Evolutionary conservation across 1,140 invertebrate species (phyloP).

Genomic region (Cyphomyrmex costatus): DNA sequence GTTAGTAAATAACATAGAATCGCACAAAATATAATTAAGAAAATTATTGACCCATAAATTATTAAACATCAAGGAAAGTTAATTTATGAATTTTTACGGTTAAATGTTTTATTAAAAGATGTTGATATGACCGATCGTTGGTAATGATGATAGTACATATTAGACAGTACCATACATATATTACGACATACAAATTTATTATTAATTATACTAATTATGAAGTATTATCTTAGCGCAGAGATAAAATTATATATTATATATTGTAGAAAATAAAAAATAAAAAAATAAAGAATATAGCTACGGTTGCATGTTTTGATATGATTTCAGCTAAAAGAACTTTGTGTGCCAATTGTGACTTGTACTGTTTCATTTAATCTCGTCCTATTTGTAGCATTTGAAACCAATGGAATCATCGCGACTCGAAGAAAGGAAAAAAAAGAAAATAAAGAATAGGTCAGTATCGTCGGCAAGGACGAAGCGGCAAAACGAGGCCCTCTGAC

Average conservation of each 20-base stretch:
- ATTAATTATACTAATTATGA: neutral
- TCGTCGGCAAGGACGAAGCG: neutral
- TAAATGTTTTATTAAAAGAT: neutral
- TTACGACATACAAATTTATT: neutral
- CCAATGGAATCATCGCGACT: neutral
- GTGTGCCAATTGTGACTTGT: neutral
- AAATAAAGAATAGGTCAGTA: neutral
- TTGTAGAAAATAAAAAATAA: neutral
- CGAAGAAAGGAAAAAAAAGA: neutral
- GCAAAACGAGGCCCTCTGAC: constrained; percentile 8
- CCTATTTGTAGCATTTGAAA: neutral
- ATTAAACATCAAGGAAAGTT: neutral
- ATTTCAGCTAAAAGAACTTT: neutral
- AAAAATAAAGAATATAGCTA: neutral
- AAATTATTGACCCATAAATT: neutral
- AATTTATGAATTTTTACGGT: neutral
- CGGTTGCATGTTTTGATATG: neutral
- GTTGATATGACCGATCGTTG: constrained; percentile 6
- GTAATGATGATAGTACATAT: neutral
- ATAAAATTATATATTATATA: neutral
- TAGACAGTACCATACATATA: too few relatives aligned
- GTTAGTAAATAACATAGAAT: neutral
- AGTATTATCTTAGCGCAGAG: neutral
- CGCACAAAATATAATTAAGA: neutral
- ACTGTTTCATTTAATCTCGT: neutral